phyloP scores from a whole-genome alignment of 2,888 invertebrate genomes.

The Megamerina dolium region DNA sequence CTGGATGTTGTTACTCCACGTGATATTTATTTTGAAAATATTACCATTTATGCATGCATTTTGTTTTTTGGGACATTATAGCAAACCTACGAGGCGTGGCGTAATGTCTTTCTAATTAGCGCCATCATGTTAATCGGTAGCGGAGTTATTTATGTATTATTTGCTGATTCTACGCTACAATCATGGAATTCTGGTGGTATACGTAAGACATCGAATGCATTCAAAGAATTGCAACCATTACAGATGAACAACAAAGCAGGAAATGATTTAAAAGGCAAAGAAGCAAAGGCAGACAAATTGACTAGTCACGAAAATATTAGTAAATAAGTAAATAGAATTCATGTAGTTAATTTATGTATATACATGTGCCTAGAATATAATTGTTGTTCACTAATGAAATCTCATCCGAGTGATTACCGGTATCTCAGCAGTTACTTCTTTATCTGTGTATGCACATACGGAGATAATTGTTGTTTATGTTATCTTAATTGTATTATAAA shows the following conservation, averaged over 20 bases:
- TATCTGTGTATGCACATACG: too few relatives aligned
- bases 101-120: constrained; percentile 56
- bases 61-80: constrained; percentile 42
- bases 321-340: too few relatives aligned
- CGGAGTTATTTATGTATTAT: constrained; percentile 53
- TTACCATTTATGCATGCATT: not conserved
- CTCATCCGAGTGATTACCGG: too few relatives aligned
- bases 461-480: too few relatives aligned
- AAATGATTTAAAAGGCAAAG: not conserved
- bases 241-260: constrained; percentile 11
- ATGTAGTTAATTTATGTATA: too few relatives aligned
- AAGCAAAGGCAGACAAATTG: not conserved
- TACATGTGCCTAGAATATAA: too few relatives aligned
- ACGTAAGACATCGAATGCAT: constrained; percentile 21
- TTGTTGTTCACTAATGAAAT: too few relatives aligned
- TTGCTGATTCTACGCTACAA: constrained; percentile 55
- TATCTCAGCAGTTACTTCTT: too few relatives aligned
- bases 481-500: too few relatives aligned
- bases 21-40: not conserved
- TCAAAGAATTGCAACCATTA: constrained; percentile 36
- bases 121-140: constrained; percentile 52
- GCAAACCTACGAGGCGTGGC: constrained; percentile 60
- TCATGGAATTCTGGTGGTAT: constrained; percentile 58
- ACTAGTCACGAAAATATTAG: too few relatives aligned
- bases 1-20: too few relatives aligned